These are phyloP conservation scores for Pollenia amentaria DNA, from an alignment of 2,888 invertebrate genomes.

Conservation along the genomic window DNA sequence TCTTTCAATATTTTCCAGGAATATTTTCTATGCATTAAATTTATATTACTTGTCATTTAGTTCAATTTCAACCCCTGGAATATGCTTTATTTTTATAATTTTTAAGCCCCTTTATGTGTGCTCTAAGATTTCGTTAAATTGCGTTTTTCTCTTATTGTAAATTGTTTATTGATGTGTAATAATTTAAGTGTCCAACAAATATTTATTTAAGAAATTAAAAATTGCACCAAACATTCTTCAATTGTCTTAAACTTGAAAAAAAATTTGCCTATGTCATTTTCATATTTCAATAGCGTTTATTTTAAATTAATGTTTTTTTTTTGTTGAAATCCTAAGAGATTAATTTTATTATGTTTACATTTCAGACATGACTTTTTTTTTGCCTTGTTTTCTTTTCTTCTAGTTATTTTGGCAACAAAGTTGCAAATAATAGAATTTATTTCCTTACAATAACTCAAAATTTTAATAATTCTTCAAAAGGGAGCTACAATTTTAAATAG, in stretches of 20 bases:
- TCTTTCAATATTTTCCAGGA: too few relatives aligned
- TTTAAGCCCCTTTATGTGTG: conserved; percentile 4
- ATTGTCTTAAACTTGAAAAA: conserved; percentile 26
- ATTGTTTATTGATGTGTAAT: conserved; percentile 64
- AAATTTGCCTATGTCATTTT: conserved; percentile 47
- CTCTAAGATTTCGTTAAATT: neutral
- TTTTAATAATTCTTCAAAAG: conserved; percentile 61
- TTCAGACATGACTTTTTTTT: conserved; percentile 31
- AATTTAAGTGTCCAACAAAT: conserved; percentile 73
- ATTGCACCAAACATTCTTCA: neutral
- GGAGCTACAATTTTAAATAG: neutral
- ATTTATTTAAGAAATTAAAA: conserved; percentile 63
- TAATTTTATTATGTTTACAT: conserved; percentile 69
- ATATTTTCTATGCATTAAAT: too few relatives aligned
- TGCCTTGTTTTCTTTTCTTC: conserved; percentile 17
- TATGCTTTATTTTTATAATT: neutral
- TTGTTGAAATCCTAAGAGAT: conserved; percentile 67
- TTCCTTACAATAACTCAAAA: conserved; percentile 70
- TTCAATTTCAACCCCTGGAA: neutral
- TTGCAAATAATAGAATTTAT: conserved; percentile 69
- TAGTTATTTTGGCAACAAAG: conserved; percentile 51
- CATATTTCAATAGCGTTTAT: conserved; percentile 57
- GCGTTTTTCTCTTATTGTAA: neutral
- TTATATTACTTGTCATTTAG: neutral
- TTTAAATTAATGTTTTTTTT: conserved; percentile 25